Evolutionary conservation across 2,888 invertebrate species (phyloP).

Genomic region (Xanthia togata): DNA sequence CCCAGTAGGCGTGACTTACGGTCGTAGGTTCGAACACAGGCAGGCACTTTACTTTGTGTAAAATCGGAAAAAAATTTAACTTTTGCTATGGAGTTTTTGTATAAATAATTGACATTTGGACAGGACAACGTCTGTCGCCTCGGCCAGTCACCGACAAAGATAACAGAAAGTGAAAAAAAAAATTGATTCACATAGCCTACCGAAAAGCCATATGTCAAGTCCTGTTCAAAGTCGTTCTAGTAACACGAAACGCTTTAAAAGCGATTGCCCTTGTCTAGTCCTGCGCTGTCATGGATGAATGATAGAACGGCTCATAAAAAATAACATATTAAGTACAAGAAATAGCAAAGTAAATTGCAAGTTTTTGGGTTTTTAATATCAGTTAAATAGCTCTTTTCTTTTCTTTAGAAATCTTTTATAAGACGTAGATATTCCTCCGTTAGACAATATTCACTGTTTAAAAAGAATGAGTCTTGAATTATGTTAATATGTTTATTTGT

Average conservation of each 20-base stretch:
- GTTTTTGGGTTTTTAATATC: not conserved
- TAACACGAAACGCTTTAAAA: not conserved
- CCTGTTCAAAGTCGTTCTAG: not conserved
- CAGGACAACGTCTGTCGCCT: too few species aligned
- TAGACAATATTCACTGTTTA: not conserved
- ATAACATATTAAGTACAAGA: too few species aligned
- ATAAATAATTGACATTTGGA: too few species aligned
- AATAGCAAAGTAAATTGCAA: too few species aligned
- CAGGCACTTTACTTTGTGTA: too few species aligned
- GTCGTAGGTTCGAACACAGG: too few species aligned
- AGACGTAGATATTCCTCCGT: not conserved
- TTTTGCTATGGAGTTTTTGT: too few species aligned
- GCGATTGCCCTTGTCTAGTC: not conserved
- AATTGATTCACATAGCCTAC: not conserved
- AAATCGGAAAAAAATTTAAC: too few species aligned
- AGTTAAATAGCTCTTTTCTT: not conserved
- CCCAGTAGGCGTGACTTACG: too few species aligned
- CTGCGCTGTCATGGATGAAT: not conserved
- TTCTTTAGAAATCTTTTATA: not conserved
- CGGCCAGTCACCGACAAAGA: too few species aligned
- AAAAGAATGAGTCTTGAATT: not conserved
- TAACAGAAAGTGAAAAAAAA: too few species aligned
- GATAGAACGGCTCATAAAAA: too few species aligned
- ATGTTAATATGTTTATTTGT: not conserved
- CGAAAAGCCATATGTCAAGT: not conserved